Percentiles rank a stretch among this genome's conserved stretches.
phyloP scores from a whole-genome alignment of 2,888 invertebrate species.

The Salticus scenicus region DNA sequence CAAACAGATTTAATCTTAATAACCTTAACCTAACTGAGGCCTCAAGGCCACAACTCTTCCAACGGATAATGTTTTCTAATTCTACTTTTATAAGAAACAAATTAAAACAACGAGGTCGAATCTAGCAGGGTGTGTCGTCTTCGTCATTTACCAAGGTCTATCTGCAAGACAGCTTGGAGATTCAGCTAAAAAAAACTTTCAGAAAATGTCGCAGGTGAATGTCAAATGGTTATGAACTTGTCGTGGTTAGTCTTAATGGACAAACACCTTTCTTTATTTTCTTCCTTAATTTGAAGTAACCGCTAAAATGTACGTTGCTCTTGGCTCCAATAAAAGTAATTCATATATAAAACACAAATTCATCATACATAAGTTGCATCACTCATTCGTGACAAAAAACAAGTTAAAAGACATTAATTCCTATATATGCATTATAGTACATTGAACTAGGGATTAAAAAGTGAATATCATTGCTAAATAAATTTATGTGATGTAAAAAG shows the following conservation, averaged over 20 bases:
- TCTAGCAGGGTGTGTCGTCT: constrained; percentile 60
- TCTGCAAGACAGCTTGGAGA: constrained; percentile 19
- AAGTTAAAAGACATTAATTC: no score
- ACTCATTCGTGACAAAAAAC: no score
- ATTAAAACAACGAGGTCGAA: constrained; percentile 66
- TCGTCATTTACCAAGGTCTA: constrained; percentile 49
- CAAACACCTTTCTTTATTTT: constrained; percentile 3
- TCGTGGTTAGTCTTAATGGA: no score
- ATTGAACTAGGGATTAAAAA: no score
- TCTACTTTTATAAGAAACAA: constrained; percentile 62
- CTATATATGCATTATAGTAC: no score
- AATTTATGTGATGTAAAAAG: no score
- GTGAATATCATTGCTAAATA: no score
- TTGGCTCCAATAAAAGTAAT: no score
- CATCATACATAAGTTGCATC: no score
- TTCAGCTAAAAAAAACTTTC: not conserved
- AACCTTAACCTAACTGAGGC: constrained; percentile 56
- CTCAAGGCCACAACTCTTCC: constrained; percentile 59
- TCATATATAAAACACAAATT: no score
- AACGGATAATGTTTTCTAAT: constrained; percentile 46
- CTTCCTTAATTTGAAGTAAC: no score
- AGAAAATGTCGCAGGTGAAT: constrained; percentile 35
- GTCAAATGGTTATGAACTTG: constrained; percentile 27
- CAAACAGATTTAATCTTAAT: constrained; percentile 21
- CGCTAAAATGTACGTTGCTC: no score